phyloP scores from a whole-genome alignment of 2,888 invertebrate genomes.

The Geotrupes spiniger region DNA sequence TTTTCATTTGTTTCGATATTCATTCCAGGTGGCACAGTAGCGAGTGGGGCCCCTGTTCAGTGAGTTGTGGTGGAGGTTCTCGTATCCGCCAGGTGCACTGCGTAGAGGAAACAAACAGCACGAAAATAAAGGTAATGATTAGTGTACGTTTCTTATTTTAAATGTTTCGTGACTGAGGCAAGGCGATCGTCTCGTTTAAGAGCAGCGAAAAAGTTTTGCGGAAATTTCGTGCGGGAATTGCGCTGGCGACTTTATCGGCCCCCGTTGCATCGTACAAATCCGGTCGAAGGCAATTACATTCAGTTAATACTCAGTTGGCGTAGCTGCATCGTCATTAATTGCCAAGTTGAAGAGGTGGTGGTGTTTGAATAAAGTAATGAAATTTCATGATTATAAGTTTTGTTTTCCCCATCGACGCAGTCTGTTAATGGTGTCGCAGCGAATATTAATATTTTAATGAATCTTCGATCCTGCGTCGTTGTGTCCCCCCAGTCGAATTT shows the following conservation, averaged over 20 bases:
- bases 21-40: slow-evolving; percentile 77
- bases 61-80: slow-evolving; percentile 82
- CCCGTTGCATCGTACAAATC: slow-evolving; percentile 10
- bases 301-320: too few species aligned
- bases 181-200: slow-evolving; percentile 18
- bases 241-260: slow-evolving; percentile 18
- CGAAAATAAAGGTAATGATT: slow-evolving; percentile 66
- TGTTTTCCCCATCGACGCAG: too few species aligned
- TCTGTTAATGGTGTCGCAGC: too few species aligned
- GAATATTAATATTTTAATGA: too few species aligned
- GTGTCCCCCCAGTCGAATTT: too few species aligned
- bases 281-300: neutral
- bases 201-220: slow-evolving; percentile 18
- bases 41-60: slow-evolving; percentile 87
- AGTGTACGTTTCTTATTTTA: neutral
- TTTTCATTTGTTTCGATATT: neutral
- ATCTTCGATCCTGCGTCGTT: too few species aligned
- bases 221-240: slow-evolving; percentile 16
- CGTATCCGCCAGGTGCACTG: slow-evolving; percentile 80
- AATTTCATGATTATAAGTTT: too few species aligned
- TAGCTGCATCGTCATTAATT: too few species aligned
- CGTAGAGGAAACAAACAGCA: slow-evolving; percentile 77
- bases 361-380: too few species aligned
- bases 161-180: neutral
- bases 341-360: too few species aligned